Conservation (phyloP, 2,797 vertebrate species). For the Lophotriccus pileatus region DNA sequence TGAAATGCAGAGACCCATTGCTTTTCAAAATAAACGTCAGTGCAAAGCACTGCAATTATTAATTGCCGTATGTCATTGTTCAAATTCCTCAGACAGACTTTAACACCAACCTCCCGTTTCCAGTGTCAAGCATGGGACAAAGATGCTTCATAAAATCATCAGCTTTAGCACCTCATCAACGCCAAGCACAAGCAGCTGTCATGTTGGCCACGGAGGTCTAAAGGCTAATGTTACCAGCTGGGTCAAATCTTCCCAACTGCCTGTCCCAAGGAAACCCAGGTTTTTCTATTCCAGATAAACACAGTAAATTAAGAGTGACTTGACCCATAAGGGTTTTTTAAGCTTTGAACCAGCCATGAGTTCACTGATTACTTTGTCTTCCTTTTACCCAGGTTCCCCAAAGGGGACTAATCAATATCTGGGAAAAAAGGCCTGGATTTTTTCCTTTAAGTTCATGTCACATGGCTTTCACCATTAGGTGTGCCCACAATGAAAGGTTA, state of each 20-base stretch:
- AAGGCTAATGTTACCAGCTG: background rate
- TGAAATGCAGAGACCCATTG: background rate
- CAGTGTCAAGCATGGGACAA: background rate
- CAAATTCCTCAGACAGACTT: background rate
- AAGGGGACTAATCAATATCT: background rate
- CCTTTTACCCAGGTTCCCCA: background rate
- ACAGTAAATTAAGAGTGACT: constrained; percentile 24
- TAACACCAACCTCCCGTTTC: background rate
- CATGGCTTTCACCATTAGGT: background rate
- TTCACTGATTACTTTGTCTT: background rate
- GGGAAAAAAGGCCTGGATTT: background rate
- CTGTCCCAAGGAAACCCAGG: background rate
- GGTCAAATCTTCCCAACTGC: background rate
- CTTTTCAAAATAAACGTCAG: constrained; percentile 8
- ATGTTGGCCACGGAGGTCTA: background rate
- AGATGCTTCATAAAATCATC: background rate
- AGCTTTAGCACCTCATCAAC: background rate
- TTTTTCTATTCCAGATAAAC: background rate
- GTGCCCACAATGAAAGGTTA: background rate
- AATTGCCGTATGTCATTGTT: background rate
- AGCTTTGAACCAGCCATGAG: constrained; percentile 2
- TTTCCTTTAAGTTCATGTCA: background rate
- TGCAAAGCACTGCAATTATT: background rate
- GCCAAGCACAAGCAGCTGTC: background rate
- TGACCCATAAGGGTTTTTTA: background rate